Percentiles rank a stretch among this genome's conserved stretches.
These are phyloP conservation scores for Pseudeuparius sepicola DNA, from an alignment of 2,888 invertebrate species.

Conservation along the genomic window DNA sequence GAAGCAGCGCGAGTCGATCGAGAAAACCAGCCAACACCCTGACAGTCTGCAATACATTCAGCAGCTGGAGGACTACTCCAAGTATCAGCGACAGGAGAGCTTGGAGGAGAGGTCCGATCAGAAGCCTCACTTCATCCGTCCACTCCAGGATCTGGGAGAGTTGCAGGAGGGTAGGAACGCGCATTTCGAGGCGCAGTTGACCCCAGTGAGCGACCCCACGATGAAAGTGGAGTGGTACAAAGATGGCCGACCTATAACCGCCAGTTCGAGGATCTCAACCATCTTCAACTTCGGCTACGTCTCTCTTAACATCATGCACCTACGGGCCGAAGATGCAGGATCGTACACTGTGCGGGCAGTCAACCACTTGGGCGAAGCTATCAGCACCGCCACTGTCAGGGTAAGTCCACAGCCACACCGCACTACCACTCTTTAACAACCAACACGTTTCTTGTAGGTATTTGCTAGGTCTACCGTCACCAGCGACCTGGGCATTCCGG, in stretches of 20 bases:
- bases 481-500: slow-evolving; percentile 71
- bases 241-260: slow-evolving; percentile 89
- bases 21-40: slow-evolving; percentile 82
- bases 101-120: slow-evolving; percentile 72
- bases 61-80: slow-evolving; percentile 82
- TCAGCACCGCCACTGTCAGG: slow-evolving; percentile 71
- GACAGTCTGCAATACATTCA: slow-evolving; percentile 84
- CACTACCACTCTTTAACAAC: too few relatives aligned
- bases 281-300: slow-evolving; percentile 99
- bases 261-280: slow-evolving; percentile 93
- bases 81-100: slow-evolving; percentile 71
- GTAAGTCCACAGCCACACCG: too few relatives aligned
- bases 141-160: slow-evolving; percentile 76
- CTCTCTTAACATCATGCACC: slow-evolving; percentile 96
- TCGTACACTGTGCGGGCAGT: slow-evolving; percentile 87
- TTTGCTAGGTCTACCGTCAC: slow-evolving; percentile 72
- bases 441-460: too few relatives aligned
- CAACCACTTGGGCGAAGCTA: slow-evolving; percentile 83
- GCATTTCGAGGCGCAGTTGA: slow-evolving; percentile 87
- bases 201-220: slow-evolving; percentile 84
- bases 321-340: slow-evolving; percentile 96
- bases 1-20: slow-evolving; percentile 72
- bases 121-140: slow-evolving; percentile 79
- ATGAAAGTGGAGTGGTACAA: slow-evolving; percentile 97
- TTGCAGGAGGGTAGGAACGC: slow-evolving; percentile 85